phyloP scores from a whole-genome alignment of 1,140 invertebrate species.

The Parapsyche elsis region DNA sequence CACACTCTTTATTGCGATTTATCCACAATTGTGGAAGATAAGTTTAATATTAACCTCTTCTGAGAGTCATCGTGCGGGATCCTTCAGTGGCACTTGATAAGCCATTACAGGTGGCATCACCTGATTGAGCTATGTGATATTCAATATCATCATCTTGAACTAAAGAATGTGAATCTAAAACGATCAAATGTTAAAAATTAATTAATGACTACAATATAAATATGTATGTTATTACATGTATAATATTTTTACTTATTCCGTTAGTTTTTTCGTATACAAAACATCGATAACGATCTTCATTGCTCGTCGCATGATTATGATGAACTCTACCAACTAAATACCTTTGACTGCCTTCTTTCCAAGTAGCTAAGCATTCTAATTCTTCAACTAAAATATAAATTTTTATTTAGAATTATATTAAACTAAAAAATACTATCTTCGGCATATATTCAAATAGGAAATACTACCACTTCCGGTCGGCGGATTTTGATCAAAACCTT shows the following conservation, averaged over 20 bases:
- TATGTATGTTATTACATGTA: neutral
- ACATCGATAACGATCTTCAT: conserved; percentile 92
- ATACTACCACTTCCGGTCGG: too few species aligned
- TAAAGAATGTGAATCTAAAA: conserved; percentile 59
- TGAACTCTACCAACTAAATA: conserved; percentile 83
- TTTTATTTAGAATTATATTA: too few species aligned
- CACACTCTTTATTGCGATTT: too few species aligned
- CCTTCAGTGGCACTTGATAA: conserved; percentile 83
- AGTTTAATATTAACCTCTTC: conserved; percentile 70
- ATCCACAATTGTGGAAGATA: too few species aligned
- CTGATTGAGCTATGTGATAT: conserved; percentile 80
- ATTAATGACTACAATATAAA: neutral
- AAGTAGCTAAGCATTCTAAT: conserved; percentile 82
- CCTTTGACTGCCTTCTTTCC: conserved; percentile 85
- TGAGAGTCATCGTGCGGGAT: conserved; percentile 79
- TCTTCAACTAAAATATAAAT: conserved; percentile 77
- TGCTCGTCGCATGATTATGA: conserved; percentile 86
- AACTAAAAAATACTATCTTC: too few species aligned
- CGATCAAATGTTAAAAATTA: neutral
- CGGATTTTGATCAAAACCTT: too few species aligned
- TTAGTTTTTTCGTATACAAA: conserved; percentile 88
- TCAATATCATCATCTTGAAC: conserved; percentile 70
- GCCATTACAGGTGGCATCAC: conserved; percentile 84
- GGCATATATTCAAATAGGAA: too few species aligned
- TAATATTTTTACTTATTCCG: conserved; percentile 63